Percentiles rank a stretch among this genome's conserved stretches.
phyloP scores from a whole-genome alignment of 2,888 invertebrate genomes.

The Lithophane leautieri region DNA sequence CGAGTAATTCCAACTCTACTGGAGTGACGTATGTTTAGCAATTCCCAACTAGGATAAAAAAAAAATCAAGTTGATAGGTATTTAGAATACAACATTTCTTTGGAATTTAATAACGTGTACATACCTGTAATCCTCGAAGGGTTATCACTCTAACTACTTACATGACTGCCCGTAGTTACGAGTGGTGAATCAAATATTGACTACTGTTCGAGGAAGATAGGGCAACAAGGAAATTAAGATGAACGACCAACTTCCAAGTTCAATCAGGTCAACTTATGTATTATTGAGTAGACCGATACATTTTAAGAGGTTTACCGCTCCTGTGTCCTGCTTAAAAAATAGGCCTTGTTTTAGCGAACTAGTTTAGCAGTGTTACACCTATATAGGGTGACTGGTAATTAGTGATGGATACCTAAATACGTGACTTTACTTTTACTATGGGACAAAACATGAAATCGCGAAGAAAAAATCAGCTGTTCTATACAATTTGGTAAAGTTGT shows the following conservation, averaged over 20 bases:
- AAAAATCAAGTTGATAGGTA: not conserved
- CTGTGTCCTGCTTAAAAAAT: not conserved
- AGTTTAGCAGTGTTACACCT: not conserved
- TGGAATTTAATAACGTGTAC: not conserved
- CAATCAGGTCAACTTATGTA: conserved; percentile 42
- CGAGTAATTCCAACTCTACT: not conserved
- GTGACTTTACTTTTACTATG: too few relatives aligned
- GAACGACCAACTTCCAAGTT: conserved; percentile 45
- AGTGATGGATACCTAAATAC: too few relatives aligned
- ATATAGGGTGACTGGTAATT: too few relatives aligned
- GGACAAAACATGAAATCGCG: too few relatives aligned
- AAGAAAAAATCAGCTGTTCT: too few relatives aligned
- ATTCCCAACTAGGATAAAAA: not conserved
- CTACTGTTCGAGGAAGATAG: conserved; percentile 33
- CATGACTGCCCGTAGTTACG: not conserved
- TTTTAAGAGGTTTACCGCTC: conserved; percentile 26
- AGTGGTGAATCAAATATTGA: conserved; percentile 46
- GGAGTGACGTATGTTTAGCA: not conserved
- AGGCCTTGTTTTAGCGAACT: not conserved
- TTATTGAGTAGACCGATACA: conserved; percentile 45
- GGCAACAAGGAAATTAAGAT: conserved; percentile 52
- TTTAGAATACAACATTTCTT: not conserved
- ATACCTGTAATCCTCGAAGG: not conserved
- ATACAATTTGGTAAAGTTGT: too few relatives aligned
- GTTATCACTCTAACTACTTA: conserved; percentile 2